phyloP scores from a whole-genome alignment of 2,797 vertebrate genomes.

The Chaetophractus vellerosus region DNA sequence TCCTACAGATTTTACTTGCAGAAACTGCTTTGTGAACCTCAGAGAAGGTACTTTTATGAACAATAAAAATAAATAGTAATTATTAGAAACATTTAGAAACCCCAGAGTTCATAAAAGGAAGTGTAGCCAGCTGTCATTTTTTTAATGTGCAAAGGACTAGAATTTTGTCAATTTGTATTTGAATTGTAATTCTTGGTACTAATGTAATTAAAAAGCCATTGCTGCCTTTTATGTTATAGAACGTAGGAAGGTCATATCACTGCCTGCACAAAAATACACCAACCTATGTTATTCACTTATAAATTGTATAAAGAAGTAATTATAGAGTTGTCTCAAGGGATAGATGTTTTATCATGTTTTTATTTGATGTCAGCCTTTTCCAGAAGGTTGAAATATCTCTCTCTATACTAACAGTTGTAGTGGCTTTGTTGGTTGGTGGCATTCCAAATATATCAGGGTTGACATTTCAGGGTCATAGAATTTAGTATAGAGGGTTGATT shows the following conservation, averaged over 20 bases:
- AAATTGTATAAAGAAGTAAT: constrained; percentile 50
- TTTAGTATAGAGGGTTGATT: not conserved
- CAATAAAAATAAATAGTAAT: constrained; percentile 51
- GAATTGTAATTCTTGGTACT: constrained; percentile 37
- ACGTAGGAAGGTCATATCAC: not conserved
- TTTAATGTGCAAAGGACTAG: not conserved
- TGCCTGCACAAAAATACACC: not conserved
- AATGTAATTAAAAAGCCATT: constrained; percentile 35
- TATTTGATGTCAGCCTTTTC: not conserved
- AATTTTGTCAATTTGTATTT: not conserved
- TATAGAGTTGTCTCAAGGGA: constrained; percentile 39
- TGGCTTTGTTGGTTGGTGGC: not conserved
- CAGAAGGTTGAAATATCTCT: not conserved
- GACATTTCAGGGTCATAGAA: not conserved
- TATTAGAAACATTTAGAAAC: constrained; percentile 15
- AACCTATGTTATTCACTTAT: not conserved
- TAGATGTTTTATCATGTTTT: not conserved
- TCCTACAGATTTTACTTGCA: not conserved
- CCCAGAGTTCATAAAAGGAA: not conserved
- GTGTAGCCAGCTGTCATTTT: not conserved
- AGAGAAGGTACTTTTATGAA: constrained; percentile 1
- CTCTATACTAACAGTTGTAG: not conserved
- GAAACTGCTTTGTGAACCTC: not conserved
- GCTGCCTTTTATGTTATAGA: constrained; percentile 11
- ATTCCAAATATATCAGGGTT: not conserved